Evolutionary conservation across 2,888 invertebrate species (phyloP), one percentile per base, ranked within the genome.

Genomic region (Eristalis intricaria): DNA sequence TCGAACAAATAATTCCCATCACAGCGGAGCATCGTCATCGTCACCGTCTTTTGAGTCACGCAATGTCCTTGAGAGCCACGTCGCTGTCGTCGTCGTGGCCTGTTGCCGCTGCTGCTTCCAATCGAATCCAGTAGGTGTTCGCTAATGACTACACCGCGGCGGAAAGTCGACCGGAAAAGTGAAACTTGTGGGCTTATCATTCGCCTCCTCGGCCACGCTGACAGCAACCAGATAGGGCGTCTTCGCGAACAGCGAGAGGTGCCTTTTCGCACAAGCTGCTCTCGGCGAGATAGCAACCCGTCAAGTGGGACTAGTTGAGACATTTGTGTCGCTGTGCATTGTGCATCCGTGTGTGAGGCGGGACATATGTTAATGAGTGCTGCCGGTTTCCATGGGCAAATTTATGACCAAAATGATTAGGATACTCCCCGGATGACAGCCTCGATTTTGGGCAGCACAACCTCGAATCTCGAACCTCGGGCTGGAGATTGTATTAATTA

Each of bases 311-410:
- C 50, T 43, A 74, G 82, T 77, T 77, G 76, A 85, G 84, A 77
- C 74, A 50, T 85, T 85, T 10, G 38, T 38, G 13, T 61, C 23
- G 56, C 40, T 61, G 56, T 40, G 35, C 22, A 32, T 71, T 5
- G 19, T 15, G 60, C 23, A 65, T 56, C 56, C 11, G 35, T 13
- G 32, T 50, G 35, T 15, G 11, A 26, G 60, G 58, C 4, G 40
- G 35, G 38, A 81, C 86, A 82, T 75, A 86, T 86, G 86, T 86
- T 75, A 86, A 86, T 82, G 74, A 86, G 63, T 70, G 65, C 78
- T 61, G n/a, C 60, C 35, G 64, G 69, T 82, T 35, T 5, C 81
- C 22, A n/a, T 29, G 19, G 40, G 11, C 29, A 19, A 77, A 82
- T 86, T 86, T 82, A 86, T 75, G 61, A 75, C 86, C 77, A 74